These are phyloP conservation scores for Homalodisca vitripennis DNA, from an alignment of 1,140 invertebrate genomes.

Conservation along the genomic window DNA sequence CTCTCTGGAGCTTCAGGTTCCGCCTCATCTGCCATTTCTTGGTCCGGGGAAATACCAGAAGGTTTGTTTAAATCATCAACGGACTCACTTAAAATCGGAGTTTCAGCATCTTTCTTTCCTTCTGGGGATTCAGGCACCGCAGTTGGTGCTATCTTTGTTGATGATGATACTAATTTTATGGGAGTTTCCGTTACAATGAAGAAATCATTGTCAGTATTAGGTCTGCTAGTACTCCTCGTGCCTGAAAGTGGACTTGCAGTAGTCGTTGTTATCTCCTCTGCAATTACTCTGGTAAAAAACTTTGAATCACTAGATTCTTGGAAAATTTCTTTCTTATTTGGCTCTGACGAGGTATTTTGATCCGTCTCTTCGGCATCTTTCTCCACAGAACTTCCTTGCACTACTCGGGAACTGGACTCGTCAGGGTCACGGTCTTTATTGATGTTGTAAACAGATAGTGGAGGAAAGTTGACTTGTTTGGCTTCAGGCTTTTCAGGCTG, in stretches of 20 bases:
- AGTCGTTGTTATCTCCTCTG: not conserved
- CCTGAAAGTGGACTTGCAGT: not conserved
- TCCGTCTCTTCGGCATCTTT: not conserved
- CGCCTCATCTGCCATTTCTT: slow-evolving; percentile 35
- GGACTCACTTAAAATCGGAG: slow-evolving; percentile 11
- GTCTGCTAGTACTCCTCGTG: not conserved
- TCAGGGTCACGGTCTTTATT: slow-evolving; percentile 26
- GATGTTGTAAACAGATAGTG: slow-evolving; percentile 26
- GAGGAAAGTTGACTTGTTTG: slow-evolving; percentile 26
- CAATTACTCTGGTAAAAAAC: slow-evolving; percentile 28
- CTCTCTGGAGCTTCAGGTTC: slow-evolving; percentile 43
- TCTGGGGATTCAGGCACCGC: not conserved
- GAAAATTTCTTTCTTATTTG: not conserved
- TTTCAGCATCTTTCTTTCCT: not conserved
- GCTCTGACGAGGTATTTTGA: not conserved
- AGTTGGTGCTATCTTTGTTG: not conserved
- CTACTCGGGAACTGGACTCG: slow-evolving; percentile 18
- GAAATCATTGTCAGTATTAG: slow-evolving; percentile 23
- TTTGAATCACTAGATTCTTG: slow-evolving; percentile 20
- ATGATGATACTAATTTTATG: not conserved
- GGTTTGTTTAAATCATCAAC: slow-evolving; percentile 34
- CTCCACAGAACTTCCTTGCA: not conserved
- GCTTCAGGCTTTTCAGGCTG: slow-evolving; percentile 11
- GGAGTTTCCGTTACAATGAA: slow-evolving; percentile 29
- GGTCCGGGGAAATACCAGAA: slow-evolving; percentile 34